Base-by-base conservation (phyloP, 1,140 invertebrate species). In the Frieseomelitta varia region DNA sequence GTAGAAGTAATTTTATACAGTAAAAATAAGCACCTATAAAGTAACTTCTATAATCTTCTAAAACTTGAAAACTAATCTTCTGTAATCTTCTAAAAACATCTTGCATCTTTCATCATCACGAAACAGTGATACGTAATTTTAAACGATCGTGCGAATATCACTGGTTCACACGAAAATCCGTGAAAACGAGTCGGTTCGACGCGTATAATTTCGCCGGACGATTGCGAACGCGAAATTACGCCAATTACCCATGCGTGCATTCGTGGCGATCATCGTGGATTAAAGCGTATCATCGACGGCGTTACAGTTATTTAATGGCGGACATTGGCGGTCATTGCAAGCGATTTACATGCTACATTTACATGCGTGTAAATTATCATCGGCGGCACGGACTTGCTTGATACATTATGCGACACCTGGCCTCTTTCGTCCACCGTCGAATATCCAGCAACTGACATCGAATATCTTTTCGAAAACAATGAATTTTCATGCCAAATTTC, bases 201-300 rank as follows among this genome's bases (percentile, higher is more conserved):
- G 55, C 65, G 74, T 81, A 73, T 83, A 87, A 87, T 87, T 63
- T 82, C 63, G 56, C 47, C 68, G 24, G 39, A 1, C 68, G 68
- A 69, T 69, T 47, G 21, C 68, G 34, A 24, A 82, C 85, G 74
- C 68, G 47, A 39, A 82, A 87, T 55, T n/a, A n/a, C 74, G 68
- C 71, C 71, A 75, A 71, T 81, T 86, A 75, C 53, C 67, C 17
- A 39, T 73, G 34, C 53, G 21, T 34, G 58, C 61, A 2, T 87
- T 63, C 71, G 56, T 77, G 63, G 63, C 63, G 85, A 79, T 87
- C 67, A 79, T 87, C 67, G 63, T 84, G 75, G 85, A 87, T 87
- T 82, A 71, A 81, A 81, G 58, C 58, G 56, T 75, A 74, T 81
- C 79, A 75, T 75, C 71, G 56, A n/a, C 58, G 24, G 21, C 30